A percentile compares a stretch with the other conserved stretches of the same genome.
phyloP scores from a whole-genome alignment of 2,888 invertebrate species.

The Julus scandinavius region DNA sequence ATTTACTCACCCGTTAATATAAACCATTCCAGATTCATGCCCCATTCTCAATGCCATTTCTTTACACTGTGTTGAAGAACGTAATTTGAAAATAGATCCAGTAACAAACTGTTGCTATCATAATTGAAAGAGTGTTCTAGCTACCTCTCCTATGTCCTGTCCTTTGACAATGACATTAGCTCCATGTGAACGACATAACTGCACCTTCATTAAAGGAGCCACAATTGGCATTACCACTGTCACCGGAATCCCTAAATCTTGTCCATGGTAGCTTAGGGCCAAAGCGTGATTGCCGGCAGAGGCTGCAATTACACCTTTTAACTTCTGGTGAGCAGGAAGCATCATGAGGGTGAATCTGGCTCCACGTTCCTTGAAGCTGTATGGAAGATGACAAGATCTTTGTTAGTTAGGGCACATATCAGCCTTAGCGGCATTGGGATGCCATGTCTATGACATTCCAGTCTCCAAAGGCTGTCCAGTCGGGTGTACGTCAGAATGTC shows the following conservation, averaged over 20 bases:
- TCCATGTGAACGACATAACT: constrained; percentile 84
- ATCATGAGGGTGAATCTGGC: constrained; percentile 86
- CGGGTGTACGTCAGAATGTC: no score
- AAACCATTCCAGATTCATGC: constrained; percentile 77
- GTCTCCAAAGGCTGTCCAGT: no score
- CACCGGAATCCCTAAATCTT: constrained; percentile 75
- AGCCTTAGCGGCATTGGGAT: no score
- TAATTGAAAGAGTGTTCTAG: neutral
- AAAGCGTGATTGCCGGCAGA: constrained; percentile 95
- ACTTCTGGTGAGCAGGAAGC: constrained; percentile 77
- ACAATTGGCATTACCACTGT: constrained; percentile 96
- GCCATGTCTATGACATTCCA: no score
- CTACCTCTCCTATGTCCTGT: constrained; percentile 79
- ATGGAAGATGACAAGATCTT: neutral
- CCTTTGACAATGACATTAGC: constrained; percentile 88
- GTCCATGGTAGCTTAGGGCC: constrained; percentile 82
- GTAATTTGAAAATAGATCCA: neutral
- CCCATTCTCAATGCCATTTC: constrained; percentile 80
- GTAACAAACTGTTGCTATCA: neutral
- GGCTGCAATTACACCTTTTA: constrained; percentile 87
- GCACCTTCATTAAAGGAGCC: constrained; percentile 96
- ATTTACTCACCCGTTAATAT: constrained; percentile 82
- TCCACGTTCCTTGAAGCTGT: constrained; percentile 93
- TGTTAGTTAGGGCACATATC: no score
- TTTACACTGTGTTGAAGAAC: constrained; percentile 72